Base-by-base conservation (phyloP, 1,140 invertebrate species). In the Littorina saxatilis region DNA sequence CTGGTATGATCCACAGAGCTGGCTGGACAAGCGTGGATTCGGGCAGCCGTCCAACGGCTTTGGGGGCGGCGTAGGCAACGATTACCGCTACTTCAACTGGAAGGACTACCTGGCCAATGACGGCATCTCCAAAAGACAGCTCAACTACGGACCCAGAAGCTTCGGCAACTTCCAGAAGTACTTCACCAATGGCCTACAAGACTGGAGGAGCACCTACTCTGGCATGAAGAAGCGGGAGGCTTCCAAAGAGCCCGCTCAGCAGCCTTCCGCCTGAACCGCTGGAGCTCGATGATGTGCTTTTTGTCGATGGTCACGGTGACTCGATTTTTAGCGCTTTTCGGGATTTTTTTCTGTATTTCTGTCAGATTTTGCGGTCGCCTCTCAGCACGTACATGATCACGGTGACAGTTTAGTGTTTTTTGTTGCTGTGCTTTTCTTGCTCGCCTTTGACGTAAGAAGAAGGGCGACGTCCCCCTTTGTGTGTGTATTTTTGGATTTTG, bases 181-280 rank as follows among this genome's bases (percentile, higher is more conserved):
- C 73, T 84, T 84, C 29, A 82, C 80, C 37, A 74, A 84, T 61
- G 81, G 81, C 7, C 74, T 84, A 1, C 83, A 84, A 55, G 83
- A 84, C 73, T 84, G 83, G 83, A 75, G 78, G 32, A 78, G 39
- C 40, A 82, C 83, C 23, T 84, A 80, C 81, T 80, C 27, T 39
- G 78, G 81, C 23, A 37, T 70, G 17, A 82, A 82, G 73, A 72
- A 81, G 55, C 20, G 58, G 32, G 47, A 74, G 50, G 77, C 50
- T n/a, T 40, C 50, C 27, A 37, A 61, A 9, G 55, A 73, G 0
- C 15, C 66, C 32, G 35, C 35, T 3, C 20, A 4, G 2, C 15
- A 52, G 37, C 50, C 17, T 11, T 35, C 68, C 29, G 40, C 23
- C 20, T 23, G 39, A 35, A 39, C 20, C 17, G 17, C 32, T 39